These are phyloP conservation scores for Rynchops niger DNA, from an alignment of 2,113 vertebrate genomes.

Conservation along the genomic window DNA sequence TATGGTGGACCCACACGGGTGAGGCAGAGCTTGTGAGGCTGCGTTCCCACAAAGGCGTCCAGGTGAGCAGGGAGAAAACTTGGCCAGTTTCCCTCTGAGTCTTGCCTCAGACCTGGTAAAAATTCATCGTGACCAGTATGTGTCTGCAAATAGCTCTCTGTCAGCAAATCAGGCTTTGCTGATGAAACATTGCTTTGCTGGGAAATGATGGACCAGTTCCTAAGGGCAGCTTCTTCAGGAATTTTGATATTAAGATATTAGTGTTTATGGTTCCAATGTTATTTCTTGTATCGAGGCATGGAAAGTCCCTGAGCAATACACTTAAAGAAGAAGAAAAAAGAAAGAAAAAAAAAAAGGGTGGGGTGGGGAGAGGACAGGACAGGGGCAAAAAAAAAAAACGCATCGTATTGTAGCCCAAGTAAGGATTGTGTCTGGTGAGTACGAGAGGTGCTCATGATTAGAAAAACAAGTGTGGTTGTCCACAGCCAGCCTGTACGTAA, in stretches of 20 bases:
- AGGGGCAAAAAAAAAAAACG: not conserved
- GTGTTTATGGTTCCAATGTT: not conserved
- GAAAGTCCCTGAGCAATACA: not conserved
- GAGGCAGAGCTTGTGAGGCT: not conserved
- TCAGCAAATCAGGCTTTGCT: not conserved
- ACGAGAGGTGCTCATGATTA: accelerated
- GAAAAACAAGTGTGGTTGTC: not conserved
- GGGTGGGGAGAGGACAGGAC: accelerated
- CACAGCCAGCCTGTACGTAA: not conserved
- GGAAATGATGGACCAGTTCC: not conserved
- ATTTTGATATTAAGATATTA: not conserved
- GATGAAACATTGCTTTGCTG: not conserved
- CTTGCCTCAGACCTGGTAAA: not conserved
- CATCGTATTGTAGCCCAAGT: not conserved
- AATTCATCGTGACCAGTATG: not conserved
- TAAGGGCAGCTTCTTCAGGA: not conserved
- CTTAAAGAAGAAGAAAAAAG: not conserved
- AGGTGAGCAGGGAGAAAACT: not conserved
- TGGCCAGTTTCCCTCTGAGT: not conserved
- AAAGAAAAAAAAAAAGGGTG: accelerated
- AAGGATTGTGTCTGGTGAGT: not conserved
- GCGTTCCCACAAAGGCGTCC: not conserved
- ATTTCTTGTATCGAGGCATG: not conserved
- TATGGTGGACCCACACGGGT: accelerated
- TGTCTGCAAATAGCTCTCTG: not conserved